A percentile compares a stretch with the other conserved stretches of the same genome.
These are phyloP conservation scores for Enteromius viviparus DNA, from an alignment of 2,797 vertebrate species.

Conservation along the genomic window DNA sequence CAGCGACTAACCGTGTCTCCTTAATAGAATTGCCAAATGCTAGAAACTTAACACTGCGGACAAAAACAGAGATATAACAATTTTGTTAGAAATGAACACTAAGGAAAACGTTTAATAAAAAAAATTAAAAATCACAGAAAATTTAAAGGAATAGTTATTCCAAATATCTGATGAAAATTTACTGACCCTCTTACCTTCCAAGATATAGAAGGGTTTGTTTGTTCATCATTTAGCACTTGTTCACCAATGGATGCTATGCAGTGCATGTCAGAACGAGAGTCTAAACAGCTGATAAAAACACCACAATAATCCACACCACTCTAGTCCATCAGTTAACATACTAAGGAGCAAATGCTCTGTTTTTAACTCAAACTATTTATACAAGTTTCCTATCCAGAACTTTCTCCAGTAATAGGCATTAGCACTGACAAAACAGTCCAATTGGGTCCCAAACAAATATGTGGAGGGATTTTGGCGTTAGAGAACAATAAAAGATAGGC, in stretches of 20 bases:
- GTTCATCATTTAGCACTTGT: background rate
- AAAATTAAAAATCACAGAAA: background rate
- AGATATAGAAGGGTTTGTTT: background rate
- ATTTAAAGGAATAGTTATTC: background rate
- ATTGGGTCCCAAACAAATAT: background rate
- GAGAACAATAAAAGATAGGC: background rate
- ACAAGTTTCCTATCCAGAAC: background rate
- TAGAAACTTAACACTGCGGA: conserved; percentile 88
- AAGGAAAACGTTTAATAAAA: background rate
- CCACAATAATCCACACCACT: background rate
- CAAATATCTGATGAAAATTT: background rate
- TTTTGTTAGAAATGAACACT: conserved; percentile 47
- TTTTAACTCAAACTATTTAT: background rate
- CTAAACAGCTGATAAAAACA: background rate
- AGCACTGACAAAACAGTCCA: background rate
- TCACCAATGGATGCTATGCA: background rate
- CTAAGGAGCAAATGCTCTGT: background rate
- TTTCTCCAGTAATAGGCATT: background rate
- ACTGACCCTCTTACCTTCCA: background rate
- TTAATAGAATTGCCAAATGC: conserved; percentile 77
- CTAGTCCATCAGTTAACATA: background rate
- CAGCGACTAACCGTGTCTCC: conserved; percentile 74
- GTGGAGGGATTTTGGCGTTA: background rate
- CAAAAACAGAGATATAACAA: conserved; percentile 73
- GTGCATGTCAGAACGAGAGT: background rate